Conservation (phyloP, 1,140 invertebrate genomes). For the Drosophila ohnishii region DNA sequence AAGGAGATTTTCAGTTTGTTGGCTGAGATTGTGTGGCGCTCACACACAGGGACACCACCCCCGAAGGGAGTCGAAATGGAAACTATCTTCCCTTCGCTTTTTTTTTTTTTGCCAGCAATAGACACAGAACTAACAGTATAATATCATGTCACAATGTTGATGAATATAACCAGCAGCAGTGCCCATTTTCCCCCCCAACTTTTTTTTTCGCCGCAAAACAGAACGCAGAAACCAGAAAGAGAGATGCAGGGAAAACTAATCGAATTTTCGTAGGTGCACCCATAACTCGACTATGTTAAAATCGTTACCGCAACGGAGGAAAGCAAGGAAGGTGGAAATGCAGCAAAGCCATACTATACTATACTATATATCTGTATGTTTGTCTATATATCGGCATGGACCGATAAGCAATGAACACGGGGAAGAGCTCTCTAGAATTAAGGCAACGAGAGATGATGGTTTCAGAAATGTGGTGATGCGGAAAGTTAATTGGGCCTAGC, state of each 20-base stretch:
- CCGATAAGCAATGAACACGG: slow-evolving; percentile 5
- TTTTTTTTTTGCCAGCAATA: slow-evolving; percentile 8
- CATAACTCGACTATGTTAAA: slow-evolving; percentile 27
- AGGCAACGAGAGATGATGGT: slow-evolving; percentile 1
- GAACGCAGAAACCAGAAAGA: slow-evolving; percentile 28
- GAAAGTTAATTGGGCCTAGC: neutral
- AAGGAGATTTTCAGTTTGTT: slow-evolving; percentile 25
- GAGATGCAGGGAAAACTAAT: slow-evolving; percentile 29
- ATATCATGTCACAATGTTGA: slow-evolving; percentile 43
- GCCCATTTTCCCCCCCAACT: neutral
- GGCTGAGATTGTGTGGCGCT: slow-evolving; percentile 19
- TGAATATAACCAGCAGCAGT: slow-evolving; percentile 22
- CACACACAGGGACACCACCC: neutral
- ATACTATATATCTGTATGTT: too few relatives aligned
- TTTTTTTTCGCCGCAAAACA: slow-evolving; percentile 18
- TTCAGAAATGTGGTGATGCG: neutral
- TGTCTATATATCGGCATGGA: neutral
- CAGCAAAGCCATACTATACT: neutral
- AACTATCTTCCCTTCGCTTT: slow-evolving; percentile 4
- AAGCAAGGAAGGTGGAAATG: neutral
- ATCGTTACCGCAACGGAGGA: slow-evolving; percentile 3
- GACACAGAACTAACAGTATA: slow-evolving; percentile 36
- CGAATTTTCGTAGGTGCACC: slow-evolving; percentile 39
- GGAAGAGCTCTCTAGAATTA: neutral
- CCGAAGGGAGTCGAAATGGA: slow-evolving; percentile 19